A percentile compares a stretch with the other conserved stretches of the same genome.
Evolutionary conservation across 2,888 invertebrate genomes (phyloP).

Genomic region (Chrysodeixis includens): DNA sequence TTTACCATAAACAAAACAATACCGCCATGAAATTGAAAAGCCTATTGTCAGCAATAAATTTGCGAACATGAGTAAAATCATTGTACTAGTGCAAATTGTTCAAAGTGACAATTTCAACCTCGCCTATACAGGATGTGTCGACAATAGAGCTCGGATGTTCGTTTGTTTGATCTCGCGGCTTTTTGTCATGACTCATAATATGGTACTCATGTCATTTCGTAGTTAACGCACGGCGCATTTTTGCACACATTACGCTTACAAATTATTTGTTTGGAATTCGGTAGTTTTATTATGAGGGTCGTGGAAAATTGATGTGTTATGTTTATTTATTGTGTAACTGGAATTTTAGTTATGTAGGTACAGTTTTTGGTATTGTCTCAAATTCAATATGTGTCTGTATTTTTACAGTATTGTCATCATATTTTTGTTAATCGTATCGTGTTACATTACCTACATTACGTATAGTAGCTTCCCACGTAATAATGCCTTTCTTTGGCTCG

Average conservation of each 20-base stretch:
- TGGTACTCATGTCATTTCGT: conserved; percentile 19
- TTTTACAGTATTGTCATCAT: background rate
- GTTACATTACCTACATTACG: background rate
- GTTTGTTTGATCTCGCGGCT: conserved; percentile 49
- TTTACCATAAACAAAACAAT: conserved; percentile 30
- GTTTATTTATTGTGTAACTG: background rate
- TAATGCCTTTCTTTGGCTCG: too few species aligned
- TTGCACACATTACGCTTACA: conserved; percentile 8
- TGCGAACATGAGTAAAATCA: conserved; percentile 45
- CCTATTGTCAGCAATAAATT: conserved; percentile 49
- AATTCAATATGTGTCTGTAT: background rate
- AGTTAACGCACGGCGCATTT: conserved; percentile 16
- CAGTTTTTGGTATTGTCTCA: background rate
- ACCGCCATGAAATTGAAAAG: conserved; percentile 32
- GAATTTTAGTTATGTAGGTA: background rate
- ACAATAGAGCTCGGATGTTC: conserved; percentile 57
- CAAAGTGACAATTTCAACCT: conserved; percentile 49
- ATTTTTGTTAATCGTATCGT: background rate
- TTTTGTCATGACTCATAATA: conserved; percentile 44
- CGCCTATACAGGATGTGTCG: conserved; percentile 47
- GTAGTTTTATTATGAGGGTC: background rate
- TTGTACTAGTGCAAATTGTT: conserved; percentile 29
- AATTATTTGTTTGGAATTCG: background rate
- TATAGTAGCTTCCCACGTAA: too few species aligned
- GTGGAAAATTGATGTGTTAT: background rate